Percentiles rank a stretch among this genome's conserved stretches.
phyloP scores from a whole-genome alignment of 2,113 vertebrate genomes.

The Erinaceus europaeus region DNA sequence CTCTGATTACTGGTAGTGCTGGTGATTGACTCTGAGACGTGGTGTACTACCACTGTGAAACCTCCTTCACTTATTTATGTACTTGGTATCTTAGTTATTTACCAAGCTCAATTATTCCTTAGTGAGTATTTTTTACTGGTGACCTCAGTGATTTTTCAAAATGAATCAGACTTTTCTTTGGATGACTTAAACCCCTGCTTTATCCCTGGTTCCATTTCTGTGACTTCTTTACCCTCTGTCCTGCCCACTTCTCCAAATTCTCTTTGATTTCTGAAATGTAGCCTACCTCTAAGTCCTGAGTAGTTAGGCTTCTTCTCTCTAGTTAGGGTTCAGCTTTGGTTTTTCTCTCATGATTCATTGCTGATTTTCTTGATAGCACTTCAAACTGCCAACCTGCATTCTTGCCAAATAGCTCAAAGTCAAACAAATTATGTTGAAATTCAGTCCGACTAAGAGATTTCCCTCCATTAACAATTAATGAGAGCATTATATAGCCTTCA shows the following conservation, averaged over 20 bases:
- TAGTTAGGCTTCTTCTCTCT: neutral
- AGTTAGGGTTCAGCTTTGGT: neutral
- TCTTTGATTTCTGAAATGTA: neutral
- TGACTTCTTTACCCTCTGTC: neutral
- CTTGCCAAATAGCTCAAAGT: neutral
- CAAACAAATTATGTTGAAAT: neutral
- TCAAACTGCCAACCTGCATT: neutral
- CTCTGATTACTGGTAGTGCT: too few species aligned
- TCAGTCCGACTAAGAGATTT: neutral
- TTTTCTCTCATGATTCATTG: neutral
- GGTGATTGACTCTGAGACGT: too few species aligned
- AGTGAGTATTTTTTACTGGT: neutral
- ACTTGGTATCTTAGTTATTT: too few species aligned
- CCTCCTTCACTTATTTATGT: too few species aligned
- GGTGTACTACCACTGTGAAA: too few species aligned
- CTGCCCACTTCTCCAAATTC: neutral
- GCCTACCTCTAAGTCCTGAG: neutral
- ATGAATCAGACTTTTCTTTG: neutral
- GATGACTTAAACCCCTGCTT: rapidly evolving
- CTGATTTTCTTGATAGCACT: neutral
- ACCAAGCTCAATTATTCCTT: neutral
- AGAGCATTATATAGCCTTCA: neutral
- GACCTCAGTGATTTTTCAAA: neutral
- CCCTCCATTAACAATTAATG: neutral
- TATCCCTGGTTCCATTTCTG: neutral